phyloP scores from a whole-genome alignment of 2,797 vertebrate species.

The Alfaro cultratus region DNA sequence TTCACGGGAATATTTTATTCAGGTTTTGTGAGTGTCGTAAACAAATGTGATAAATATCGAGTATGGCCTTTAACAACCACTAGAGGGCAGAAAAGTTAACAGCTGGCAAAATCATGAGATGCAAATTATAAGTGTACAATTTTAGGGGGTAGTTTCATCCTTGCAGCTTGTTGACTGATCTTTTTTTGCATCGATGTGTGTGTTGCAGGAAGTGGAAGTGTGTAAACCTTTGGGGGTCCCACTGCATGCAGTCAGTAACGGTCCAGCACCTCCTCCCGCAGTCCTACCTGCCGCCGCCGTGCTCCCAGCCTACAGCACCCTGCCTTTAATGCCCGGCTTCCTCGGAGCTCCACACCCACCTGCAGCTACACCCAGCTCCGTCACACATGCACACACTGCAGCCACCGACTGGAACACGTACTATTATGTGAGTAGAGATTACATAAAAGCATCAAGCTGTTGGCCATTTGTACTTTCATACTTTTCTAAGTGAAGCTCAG shows the following conservation, averaged over 20 bases:
- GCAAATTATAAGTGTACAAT: background rate
- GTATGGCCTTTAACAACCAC: background rate
- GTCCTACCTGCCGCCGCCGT: slow-evolving; percentile 72
- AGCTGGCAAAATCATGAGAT: background rate
- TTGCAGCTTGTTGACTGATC: too few species aligned
- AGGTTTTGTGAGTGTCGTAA: too few species aligned
- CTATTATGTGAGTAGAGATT: slow-evolving; percentile 72
- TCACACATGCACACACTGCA: slow-evolving; percentile 64
- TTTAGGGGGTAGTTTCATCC: background rate
- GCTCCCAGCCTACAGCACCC: slow-evolving; percentile 80
- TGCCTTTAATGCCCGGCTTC: slow-evolving; percentile 83
- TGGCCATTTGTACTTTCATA: background rate
- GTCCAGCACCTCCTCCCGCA: slow-evolving; percentile 71
- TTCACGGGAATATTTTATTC: background rate
- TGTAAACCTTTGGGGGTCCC: slow-evolving; percentile 78
- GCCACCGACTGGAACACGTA: slow-evolving; percentile 77
- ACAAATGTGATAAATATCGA: background rate
- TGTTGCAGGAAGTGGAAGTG: slow-evolving; percentile 76
- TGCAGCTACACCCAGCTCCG: slow-evolving; percentile 49
- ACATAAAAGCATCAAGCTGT: background rate
- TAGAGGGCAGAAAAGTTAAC: slow-evolving; percentile 16
- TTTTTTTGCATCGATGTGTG: slow-evolving; percentile 3
- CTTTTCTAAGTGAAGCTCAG: background rate
- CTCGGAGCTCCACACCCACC: slow-evolving; percentile 74
- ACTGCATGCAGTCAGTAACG: slow-evolving; percentile 77